Conservation (phyloP, 2,888 invertebrate species). For the Cenopis cana region DNA sequence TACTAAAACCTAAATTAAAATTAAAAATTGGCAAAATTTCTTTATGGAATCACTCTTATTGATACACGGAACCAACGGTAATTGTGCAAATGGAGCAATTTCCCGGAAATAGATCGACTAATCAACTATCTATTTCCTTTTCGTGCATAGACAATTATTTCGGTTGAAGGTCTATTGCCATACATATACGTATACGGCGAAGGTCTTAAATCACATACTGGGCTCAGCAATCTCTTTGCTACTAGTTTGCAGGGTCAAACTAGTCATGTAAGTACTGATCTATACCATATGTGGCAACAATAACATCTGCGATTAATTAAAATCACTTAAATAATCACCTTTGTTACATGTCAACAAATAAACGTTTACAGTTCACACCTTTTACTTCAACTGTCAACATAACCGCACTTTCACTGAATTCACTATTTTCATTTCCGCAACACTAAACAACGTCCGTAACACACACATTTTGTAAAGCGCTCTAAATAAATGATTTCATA, state of each 20-base stretch:
- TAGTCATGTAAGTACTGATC: conserved; percentile 47
- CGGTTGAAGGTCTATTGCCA: conserved; percentile 35
- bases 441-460: conserved; percentile 45
- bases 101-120: conserved; percentile 37
- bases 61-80: background rate
- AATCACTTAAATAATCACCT: conserved; percentile 31
- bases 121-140: conserved; percentile 32
- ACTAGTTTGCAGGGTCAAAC: conserved; percentile 53
- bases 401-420: conserved; percentile 72
- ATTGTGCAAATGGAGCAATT: conserved; percentile 36
- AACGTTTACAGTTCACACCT: conserved; percentile 37
- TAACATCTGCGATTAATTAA: conserved; percentile 18
- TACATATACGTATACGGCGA: conserved; percentile 26
- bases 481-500: conserved; percentile 45
- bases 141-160: conserved; percentile 41
- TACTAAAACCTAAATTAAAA: too few relatives aligned
- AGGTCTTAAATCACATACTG: conserved; percentile 51
- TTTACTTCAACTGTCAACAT: conserved; percentile 68
- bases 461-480: conserved; percentile 47
- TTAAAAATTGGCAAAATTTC: background rate
- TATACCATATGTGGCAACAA: background rate
- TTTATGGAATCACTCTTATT: background rate
- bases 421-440: conserved; percentile 36
- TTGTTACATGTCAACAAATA: conserved; percentile 32
- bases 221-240: conserved; percentile 56